These are phyloP conservation scores for Agrotis clavis DNA, from an alignment of 2,888 invertebrate genomes.

Conservation along the genomic window DNA sequence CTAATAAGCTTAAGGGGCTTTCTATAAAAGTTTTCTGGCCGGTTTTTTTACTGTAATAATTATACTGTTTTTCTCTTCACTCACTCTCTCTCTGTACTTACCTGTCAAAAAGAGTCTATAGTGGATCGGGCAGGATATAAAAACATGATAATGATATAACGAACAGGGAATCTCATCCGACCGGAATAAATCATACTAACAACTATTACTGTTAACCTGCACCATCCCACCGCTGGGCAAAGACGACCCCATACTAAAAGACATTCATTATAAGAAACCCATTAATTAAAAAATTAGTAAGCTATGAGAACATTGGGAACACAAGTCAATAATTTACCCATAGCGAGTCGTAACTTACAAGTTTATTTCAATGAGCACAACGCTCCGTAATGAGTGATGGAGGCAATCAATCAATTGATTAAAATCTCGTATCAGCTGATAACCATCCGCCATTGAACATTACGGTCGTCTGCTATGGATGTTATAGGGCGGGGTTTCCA, in stretches of 20 bases:
- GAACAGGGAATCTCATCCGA: no score
- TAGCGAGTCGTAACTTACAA: constrained; percentile 30
- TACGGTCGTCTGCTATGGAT: constrained; percentile 16
- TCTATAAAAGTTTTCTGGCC: no score
- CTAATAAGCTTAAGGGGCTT: no score
- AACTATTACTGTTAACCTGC: no score
- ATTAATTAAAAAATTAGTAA: constrained; percentile 7
- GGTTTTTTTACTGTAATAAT: no score
- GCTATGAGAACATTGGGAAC: background rate
- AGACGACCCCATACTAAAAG: background rate
- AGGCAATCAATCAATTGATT: constrained; percentile 59
- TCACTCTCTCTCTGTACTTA: no score
- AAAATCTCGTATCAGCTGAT: constrained; percentile 47
- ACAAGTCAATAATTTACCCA: constrained; percentile 18
- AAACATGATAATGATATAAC: no score
- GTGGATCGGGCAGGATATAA: no score
- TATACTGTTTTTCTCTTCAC: no score
- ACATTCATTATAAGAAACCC: background rate
- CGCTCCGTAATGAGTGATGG: constrained; percentile 45
- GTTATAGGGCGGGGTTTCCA: background rate
- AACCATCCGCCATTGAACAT: constrained; percentile 42
- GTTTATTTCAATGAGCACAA: constrained; percentile 42
- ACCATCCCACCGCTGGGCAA: no score
- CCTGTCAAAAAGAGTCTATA: no score
- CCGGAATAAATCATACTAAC: no score